Evolutionary conservation across 2,888 invertebrate genomes (phyloP).

Genomic region (Microplitis deprimator): DNA sequence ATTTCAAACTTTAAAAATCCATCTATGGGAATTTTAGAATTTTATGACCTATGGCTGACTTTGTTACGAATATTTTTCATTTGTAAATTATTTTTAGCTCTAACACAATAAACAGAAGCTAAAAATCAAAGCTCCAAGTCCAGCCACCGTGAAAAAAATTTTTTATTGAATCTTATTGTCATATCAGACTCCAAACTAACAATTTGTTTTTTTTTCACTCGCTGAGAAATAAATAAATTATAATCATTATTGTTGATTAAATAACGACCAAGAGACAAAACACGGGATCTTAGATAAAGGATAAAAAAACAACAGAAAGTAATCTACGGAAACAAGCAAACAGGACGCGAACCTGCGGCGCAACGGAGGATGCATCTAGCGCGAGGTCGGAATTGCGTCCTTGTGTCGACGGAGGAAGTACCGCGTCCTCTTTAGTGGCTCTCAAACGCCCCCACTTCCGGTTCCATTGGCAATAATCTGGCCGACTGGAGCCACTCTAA

Average conservation of each 20-base stretch:
- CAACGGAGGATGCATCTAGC: conserved; percentile 70
- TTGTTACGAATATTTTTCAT: no score
- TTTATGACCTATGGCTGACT: no score
- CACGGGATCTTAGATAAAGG: conserved; percentile 17
- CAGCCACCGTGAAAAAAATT: no score
- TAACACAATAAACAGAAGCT: no score
- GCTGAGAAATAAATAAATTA: no score
- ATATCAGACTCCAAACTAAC: no score
- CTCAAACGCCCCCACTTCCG: conserved; percentile 38
- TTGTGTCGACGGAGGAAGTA: conserved; percentile 62
- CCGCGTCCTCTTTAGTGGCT: conserved; percentile 54
- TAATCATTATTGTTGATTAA: not conserved
- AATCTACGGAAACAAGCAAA: conserved; percentile 38
- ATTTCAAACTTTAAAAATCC: not conserved
- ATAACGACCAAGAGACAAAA: conserved; percentile 18
- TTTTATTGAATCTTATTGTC: no score
- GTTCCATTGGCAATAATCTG: conserved; percentile 9
- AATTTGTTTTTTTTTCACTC: no score
- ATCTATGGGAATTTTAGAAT: not conserved
- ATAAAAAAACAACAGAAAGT: conserved; percentile 13
- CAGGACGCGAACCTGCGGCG: conserved; percentile 51
- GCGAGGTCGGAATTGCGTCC: conserved; percentile 67
- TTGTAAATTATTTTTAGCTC: no score
- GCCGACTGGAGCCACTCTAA: not conserved
- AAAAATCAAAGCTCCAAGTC: no score